Conservation (phyloP, 2,888 invertebrate species). For the Phlogophora meticulosa region DNA sequence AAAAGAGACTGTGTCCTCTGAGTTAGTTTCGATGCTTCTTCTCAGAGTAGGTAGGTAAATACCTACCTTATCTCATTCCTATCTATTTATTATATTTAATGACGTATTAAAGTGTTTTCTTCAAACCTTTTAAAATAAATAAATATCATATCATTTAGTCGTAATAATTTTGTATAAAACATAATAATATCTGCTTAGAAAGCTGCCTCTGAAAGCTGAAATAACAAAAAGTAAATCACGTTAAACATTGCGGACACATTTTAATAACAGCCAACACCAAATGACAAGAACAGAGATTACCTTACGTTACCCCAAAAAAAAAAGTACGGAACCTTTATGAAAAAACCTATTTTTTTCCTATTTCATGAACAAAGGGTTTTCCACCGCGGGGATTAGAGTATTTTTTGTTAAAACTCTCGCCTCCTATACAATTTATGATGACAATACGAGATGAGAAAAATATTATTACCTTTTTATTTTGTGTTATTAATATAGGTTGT, state of each 20-base stretch:
- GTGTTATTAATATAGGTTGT: conserved; percentile 53
- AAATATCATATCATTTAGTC: background rate
- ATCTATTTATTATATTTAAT: too few relatives aligned
- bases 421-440: conserved; percentile 57
- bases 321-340: conserved; percentile 59
- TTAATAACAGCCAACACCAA: conserved; percentile 45
- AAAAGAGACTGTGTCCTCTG: too few relatives aligned
- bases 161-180: background rate
- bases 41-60: too few relatives aligned
- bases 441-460: conserved; percentile 62
- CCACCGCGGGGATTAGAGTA: conserved; percentile 58
- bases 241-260: conserved; percentile 37
- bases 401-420: conserved; percentile 62
- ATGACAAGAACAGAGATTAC: conserved; percentile 54
- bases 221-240: conserved; percentile 23
- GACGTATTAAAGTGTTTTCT: too few relatives aligned
- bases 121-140: too few relatives aligned
- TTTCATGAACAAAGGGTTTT: conserved; percentile 63
- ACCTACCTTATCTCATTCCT: too few relatives aligned
- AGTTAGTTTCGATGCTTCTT: too few relatives aligned
- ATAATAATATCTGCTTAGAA: conserved; percentile 25
- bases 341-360: conserved; percentile 57
- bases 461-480: conserved; percentile 55
- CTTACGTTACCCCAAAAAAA: conserved; percentile 44
- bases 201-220: background rate